Evolutionary conservation across 2,888 invertebrate species (phyloP), one percentile per base, ranked within the genome.

Genomic region (Litoditis marina): DNA sequence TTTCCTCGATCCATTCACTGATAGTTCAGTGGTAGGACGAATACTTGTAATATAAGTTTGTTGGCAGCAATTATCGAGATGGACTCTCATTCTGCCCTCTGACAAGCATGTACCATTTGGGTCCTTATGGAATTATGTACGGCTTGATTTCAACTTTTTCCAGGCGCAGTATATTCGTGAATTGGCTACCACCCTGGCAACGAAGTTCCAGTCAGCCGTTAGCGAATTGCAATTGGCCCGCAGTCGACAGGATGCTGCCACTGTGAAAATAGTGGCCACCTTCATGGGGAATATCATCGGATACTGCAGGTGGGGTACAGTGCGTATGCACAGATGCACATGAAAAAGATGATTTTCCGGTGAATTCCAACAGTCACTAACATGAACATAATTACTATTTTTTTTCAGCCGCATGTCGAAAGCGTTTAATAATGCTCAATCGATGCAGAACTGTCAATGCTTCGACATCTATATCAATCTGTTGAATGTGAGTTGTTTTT

Each of bases 351-450:
- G 28, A 47, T 34, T 6, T 58, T 63, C 2, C 36, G 7, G n/a
- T 39, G 13, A 34, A 16, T 50, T 55, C 8, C 22, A 1, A 53
- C 2, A 30, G 13, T 31, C 27, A 39, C 2, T 39, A n/a, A n/a
- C n/a, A n/a, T 6, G 32, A 44, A 16, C 13, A 16, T 16, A 36
- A 28, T 54, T n/a, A n/a, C n/a, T n/a, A n/a, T n/a, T 31, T 13
- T 19, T 39, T 77, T 79, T 57, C 75, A 87, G 87, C 69, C 85
- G 87, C 22, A 85, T 86, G 52, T 87, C 87, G 73, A 88, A 88
- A 81, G 87, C 87, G 1, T 88, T 88, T 79, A 86, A 85, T 32
- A 86, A 84, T 71, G 85, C 85, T 47, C 84, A 85, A 70, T 86
- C 85, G 1, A 87, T 88, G 85, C 84, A 85, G 74, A 79, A 83